Conservation (phyloP, 2,888 invertebrate species). For the Sphinx pinastri region DNA sequence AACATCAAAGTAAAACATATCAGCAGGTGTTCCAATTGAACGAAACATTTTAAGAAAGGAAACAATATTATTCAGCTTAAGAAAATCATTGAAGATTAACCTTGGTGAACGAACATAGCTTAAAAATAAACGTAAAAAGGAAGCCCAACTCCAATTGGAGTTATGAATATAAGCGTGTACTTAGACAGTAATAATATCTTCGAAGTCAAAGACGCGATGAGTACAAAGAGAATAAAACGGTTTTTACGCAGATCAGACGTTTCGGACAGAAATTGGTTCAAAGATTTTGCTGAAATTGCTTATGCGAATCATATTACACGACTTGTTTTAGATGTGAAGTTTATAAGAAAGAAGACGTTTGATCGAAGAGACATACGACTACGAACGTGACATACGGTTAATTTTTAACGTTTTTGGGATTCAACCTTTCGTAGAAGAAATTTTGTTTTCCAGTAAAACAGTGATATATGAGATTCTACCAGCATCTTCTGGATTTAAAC, state of each 20-base stretch:
- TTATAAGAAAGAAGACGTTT: neutral
- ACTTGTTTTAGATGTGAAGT: neutral
- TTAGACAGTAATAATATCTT: constrained; percentile 25
- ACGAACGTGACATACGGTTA: too few relatives aligned
- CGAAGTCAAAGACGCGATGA: constrained; percentile 10
- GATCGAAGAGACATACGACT: neutral
- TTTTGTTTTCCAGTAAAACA: too few relatives aligned
- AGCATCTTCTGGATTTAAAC: too few relatives aligned
- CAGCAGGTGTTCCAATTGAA: neutral
- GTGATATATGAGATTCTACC: too few relatives aligned
- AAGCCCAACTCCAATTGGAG: constrained; percentile 26
- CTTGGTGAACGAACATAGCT: constrained; percentile 27
- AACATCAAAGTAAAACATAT: neutral
- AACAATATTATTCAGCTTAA: constrained; percentile 5
- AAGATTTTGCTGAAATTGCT: neutral
- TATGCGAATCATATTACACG: neutral
- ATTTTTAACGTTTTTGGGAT: too few relatives aligned
- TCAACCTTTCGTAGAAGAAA: too few relatives aligned
- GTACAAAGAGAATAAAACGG: neutral
- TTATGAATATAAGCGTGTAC: constrained; percentile 34
- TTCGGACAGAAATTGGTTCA: neutral
- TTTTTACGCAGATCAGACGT: neutral
- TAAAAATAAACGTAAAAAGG: constrained; percentile 24
- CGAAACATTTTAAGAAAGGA: neutral
- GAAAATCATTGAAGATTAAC: constrained; percentile 16